A percentile compares a stretch with the other conserved stretches of the same genome.
Evolutionary conservation across 2,113 vertebrate genomes (phyloP).

Genomic region (Myrmophylax atrothorax): DNA sequence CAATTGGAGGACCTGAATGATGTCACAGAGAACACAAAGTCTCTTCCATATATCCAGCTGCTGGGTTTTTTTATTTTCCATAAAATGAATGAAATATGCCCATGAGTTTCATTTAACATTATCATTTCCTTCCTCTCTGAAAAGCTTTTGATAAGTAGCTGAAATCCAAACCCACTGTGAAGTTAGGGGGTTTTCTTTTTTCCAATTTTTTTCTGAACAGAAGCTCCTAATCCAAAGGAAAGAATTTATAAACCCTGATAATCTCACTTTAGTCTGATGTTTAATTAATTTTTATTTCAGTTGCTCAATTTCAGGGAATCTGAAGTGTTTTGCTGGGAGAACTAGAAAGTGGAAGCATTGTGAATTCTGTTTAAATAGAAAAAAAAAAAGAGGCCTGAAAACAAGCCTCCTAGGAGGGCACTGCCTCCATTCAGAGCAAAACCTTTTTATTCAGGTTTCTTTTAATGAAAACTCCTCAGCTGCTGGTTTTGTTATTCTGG

Average conservation of each 20-base stretch:
- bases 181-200: background rate
- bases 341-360: background rate
- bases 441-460: background rate
- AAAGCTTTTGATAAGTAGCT: slow-evolving; percentile 4
- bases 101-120: background rate
- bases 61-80: background rate
- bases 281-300: slow-evolving; percentile 64
- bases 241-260: background rate
- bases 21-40: background rate
- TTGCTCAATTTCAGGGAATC: background rate
- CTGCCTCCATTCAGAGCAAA: background rate
- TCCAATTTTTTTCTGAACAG: background rate
- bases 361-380: background rate
- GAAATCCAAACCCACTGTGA: background rate
- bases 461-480: background rate
- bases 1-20: background rate
- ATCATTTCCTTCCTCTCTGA: background rate
- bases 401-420: background rate
- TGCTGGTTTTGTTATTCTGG: background rate
- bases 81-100: background rate
- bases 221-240: background rate
- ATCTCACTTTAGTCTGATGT: background rate
- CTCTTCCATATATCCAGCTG: background rate
- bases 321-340: background rate
- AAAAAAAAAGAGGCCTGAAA: background rate